These are phyloP conservation scores for Dynastes tityus DNA, from an alignment of 2,888 invertebrate genomes.

Conservation along the genomic window DNA sequence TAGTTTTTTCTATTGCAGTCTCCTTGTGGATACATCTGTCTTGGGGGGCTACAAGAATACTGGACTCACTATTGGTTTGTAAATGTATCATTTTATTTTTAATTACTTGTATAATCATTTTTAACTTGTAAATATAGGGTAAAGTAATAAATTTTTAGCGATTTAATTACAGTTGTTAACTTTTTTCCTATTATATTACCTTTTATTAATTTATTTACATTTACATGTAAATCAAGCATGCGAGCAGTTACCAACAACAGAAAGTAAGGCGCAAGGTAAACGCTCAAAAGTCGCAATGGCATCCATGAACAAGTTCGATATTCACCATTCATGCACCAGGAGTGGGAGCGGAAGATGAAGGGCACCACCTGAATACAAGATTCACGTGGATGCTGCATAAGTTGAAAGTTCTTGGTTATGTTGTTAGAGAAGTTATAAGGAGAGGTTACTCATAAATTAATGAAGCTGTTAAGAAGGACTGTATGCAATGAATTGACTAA, in stretches of 20 bases:
- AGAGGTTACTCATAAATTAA: constrained; percentile 20
- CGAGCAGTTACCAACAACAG: constrained; percentile 37
- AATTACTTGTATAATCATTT: constrained; percentile 28
- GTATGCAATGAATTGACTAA: neutral
- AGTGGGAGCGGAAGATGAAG: constrained; percentile 4
- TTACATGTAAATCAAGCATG: constrained; percentile 52
- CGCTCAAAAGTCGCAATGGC: neutral
- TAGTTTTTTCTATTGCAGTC: constrained; percentile 69
- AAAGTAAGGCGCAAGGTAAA: constrained; percentile 27
- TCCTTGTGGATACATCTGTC: constrained; percentile 59
- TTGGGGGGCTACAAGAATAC: constrained; percentile 50
- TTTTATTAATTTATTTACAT: constrained; percentile 54
- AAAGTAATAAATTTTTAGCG: constrained; percentile 28
- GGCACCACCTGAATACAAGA: constrained; percentile 46
- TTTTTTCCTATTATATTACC: constrained; percentile 32
- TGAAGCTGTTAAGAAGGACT: constrained; percentile 30
- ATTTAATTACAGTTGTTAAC: constrained; percentile 43
- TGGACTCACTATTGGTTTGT: constrained; percentile 66
- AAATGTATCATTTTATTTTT: constrained; percentile 60
- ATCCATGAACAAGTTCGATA: neutral
- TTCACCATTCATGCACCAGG: constrained; percentile 3
- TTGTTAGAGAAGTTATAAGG: constrained; percentile 19
- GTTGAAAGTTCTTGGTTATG: constrained; percentile 12
- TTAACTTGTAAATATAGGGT: constrained; percentile 34
- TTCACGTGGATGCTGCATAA: constrained; percentile 44